Conservation (phyloP, 2,797 vertebrate species). For the Anas capensis region DNA sequence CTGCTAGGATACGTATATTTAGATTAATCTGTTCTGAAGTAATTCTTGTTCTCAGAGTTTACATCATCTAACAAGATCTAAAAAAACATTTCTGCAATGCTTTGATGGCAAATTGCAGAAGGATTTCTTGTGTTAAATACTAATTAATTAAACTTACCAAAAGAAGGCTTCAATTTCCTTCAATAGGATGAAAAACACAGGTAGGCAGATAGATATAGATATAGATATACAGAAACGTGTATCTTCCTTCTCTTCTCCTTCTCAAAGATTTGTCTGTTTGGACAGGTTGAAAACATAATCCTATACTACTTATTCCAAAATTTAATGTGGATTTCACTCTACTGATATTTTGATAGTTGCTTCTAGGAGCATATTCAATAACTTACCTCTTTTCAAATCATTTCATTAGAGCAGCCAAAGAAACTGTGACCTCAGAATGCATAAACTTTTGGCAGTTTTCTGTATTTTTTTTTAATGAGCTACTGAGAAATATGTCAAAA, state of each 20-base stretch:
- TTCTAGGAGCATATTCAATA: neutral
- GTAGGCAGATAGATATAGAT: no score
- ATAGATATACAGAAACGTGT: neutral
- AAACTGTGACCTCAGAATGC: neutral
- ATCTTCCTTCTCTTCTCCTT: neutral
- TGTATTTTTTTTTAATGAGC: neutral
- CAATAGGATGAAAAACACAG: neutral
- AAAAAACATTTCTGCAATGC: slow-evolving; percentile 17
- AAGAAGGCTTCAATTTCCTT: slow-evolving; percentile 18
- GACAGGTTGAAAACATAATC: neutral
- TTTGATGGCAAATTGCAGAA: slow-evolving; percentile 6
- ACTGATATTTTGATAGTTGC: neutral
- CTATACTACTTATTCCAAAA: neutral
- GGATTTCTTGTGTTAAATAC: slow-evolving; percentile 7
- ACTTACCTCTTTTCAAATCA: neutral
- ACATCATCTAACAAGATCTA: neutral
- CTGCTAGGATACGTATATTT: neutral
- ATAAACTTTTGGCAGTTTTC: neutral
- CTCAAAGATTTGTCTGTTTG: neutral
- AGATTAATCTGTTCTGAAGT: slow-evolving; percentile 8
- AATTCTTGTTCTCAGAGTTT: slow-evolving; percentile 39
- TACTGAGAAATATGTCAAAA: neutral
- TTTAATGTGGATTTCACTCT: neutral
- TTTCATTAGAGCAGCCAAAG: neutral
- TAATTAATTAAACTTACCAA: neutral